Evolutionary conservation across 2,113 vertebrate species (phyloP).

Genomic region (Cinclus mexicanus): DNA sequence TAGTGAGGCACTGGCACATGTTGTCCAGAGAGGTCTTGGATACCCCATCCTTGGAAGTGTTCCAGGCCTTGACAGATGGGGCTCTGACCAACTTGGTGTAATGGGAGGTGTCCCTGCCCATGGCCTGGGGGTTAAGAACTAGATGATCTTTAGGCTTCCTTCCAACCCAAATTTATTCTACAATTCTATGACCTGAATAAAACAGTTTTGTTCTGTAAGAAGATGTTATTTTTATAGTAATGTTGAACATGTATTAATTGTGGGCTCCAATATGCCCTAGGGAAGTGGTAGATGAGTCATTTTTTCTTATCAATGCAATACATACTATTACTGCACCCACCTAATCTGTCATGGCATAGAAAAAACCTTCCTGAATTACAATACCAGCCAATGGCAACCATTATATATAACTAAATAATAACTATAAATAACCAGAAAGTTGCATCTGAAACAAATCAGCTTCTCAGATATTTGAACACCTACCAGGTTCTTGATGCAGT

Average conservation of each 20-base stretch:
- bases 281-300: background rate
- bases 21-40: background rate
- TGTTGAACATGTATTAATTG: background rate
- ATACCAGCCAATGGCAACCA: background rate
- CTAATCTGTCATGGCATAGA: background rate
- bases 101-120: background rate
- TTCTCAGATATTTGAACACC: conserved; percentile 1
- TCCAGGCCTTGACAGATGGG: background rate
- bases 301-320: background rate
- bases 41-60: background rate
- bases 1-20: background rate
- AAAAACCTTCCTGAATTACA: background rate
- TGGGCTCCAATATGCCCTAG: background rate
- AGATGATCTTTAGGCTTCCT: background rate
- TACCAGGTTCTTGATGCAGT: conserved; percentile 87
- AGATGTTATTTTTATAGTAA: background rate
- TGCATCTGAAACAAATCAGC: background rate
- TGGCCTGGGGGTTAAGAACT: background rate
- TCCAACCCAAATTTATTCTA: background rate
- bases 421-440: background rate
- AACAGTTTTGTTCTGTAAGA: background rate
- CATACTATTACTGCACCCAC: background rate
- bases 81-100: background rate
- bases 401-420: background rate
- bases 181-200: background rate